These are phyloP conservation scores for Thereva unica DNA, from an alignment of 2,888 invertebrate species.

Conservation along the genomic window DNA sequence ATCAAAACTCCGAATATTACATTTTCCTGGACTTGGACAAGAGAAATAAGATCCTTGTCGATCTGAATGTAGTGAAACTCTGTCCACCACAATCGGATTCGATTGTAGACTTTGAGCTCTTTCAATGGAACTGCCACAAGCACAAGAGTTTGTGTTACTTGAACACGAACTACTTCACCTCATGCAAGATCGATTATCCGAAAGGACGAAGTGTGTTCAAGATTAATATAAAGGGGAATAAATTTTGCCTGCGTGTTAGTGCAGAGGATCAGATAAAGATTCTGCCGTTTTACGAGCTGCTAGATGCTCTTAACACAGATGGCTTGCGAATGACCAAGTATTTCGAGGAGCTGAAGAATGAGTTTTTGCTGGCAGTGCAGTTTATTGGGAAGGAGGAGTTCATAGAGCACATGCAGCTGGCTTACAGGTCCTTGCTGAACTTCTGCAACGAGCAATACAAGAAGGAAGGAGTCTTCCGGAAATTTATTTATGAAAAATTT, in stretches of 20 bases:
- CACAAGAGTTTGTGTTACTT: not conserved
- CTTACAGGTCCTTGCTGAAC: conserved; percentile 11
- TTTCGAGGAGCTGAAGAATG: not conserved
- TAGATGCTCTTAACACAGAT: conserved; percentile 22
- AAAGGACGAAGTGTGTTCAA: conserved; percentile 17
- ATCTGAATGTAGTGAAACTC: conserved; percentile 11
- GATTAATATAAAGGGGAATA: not conserved
- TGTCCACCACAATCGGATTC: not conserved
- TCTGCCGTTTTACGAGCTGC: conserved; percentile 4
- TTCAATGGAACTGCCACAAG: conserved; percentile 26
- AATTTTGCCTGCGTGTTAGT: conserved; percentile 25
- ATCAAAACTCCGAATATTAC: conserved; percentile 7
- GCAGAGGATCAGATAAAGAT: conserved; percentile 11
- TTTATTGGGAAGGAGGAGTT: conserved; percentile 13
- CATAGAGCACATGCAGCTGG: conserved; percentile 10
- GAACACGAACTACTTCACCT: conserved; percentile 7
- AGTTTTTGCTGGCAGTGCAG: not conserved
- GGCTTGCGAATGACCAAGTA: conserved; percentile 19
- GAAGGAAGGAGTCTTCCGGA: not conserved
- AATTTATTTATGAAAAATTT: conserved; percentile 16
- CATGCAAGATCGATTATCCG: not conserved
- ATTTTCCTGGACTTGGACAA: conserved; percentile 25
- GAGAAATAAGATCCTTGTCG: conserved; percentile 2
- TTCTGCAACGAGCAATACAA: not conserved
- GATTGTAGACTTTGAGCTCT: conserved; percentile 1